Conservation (phyloP, 1,140 invertebrate genomes). For the Anastrepha ludens region DNA sequence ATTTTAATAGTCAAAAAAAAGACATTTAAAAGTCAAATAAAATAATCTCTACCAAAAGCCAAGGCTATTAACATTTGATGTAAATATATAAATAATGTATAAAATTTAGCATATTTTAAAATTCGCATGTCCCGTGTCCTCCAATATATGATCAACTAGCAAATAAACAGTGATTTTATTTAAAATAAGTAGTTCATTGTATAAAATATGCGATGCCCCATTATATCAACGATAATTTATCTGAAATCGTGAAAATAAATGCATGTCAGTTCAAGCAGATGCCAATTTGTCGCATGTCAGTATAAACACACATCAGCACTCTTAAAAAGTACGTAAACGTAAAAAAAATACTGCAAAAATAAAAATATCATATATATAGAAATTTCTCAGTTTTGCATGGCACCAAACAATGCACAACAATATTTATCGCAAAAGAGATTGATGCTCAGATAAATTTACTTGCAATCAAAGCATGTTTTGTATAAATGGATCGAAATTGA, state of each 20-base stretch:
- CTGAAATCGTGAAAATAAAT: background rate
- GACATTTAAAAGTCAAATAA: too few relatives aligned
- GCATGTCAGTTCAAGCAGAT: background rate
- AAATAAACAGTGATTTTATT: too few relatives aligned
- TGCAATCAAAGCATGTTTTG: constrained; percentile 36
- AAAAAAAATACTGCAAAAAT: background rate
- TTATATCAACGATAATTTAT: constrained; percentile 19
- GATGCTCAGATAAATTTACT: constrained; percentile 5
- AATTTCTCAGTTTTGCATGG: background rate
- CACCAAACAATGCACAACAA: background rate
- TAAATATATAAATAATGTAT: too few relatives aligned
- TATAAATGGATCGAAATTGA: background rate
- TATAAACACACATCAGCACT: background rate
- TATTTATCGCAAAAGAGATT: constrained; percentile 21
- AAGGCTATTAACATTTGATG: too few relatives aligned
- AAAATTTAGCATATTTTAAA: too few relatives aligned
- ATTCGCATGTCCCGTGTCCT: too few relatives aligned
- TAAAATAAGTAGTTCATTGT: background rate
- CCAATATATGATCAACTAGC: too few relatives aligned
- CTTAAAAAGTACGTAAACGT: background rate
- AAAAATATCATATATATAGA: background rate
- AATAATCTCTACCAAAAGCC: too few relatives aligned
- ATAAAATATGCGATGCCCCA: background rate
- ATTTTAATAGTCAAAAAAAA: too few relatives aligned
- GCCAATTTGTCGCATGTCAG: background rate